Conservation (phyloP, 2,113 vertebrate species). For the Eupsittula cactorum region DNA sequence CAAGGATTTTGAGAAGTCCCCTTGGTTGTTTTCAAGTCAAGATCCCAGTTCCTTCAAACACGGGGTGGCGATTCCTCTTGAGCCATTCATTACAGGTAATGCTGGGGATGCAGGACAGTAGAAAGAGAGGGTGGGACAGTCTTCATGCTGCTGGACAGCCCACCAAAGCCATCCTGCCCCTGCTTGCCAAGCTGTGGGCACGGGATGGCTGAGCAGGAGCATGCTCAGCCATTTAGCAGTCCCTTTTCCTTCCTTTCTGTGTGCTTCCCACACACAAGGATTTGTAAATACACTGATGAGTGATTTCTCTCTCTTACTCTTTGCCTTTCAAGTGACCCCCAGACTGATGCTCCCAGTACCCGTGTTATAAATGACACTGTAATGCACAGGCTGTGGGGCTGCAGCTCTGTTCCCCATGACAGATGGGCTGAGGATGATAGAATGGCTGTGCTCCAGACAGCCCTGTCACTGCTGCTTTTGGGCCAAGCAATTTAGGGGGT, state of each 20-base stretch:
- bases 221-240: rapidly evolving
- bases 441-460: constrained; percentile 37
- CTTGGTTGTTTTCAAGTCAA: background rate
- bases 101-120: background rate
- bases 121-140: background rate
- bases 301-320: background rate
- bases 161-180: background rate
- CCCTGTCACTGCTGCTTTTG: constrained; percentile 26
- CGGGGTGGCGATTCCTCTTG: background rate
- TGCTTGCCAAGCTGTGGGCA: background rate
- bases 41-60: background rate
- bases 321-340: background rate
- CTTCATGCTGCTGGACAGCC: background rate
- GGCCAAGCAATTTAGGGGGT: constrained; percentile 27
- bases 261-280: background rate
- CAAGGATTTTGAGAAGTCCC: background rate
- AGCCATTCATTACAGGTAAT: rapidly evolving
- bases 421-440: constrained; percentile 42
- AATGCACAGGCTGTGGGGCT: background rate
- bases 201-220: background rate
- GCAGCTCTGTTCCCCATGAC: background rate
- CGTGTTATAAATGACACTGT: rapidly evolving
- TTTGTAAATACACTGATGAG: background rate
- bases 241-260: background rate
- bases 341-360: background rate